Evolutionary conservation across 2,797 vertebrate genomes (phyloP).

Genomic region (Cuculus canorus): DNA sequence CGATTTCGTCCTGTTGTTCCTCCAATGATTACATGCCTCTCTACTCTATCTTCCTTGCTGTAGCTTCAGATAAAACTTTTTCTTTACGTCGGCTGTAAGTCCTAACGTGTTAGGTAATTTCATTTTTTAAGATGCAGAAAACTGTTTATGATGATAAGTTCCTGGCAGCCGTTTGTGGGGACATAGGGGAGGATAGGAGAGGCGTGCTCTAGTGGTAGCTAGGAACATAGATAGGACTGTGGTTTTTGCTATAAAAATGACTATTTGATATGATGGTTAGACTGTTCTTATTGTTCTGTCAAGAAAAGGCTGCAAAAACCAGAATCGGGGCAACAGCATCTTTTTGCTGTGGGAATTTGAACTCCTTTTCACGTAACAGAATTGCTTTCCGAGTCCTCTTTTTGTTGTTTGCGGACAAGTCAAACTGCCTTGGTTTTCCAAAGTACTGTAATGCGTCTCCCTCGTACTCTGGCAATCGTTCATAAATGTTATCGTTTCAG

Average conservation of each 20-base stretch:
- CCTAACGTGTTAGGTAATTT: not conserved
- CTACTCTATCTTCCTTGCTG: constrained; percentile 5
- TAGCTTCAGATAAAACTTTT: constrained; percentile 45
- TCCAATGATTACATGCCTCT: constrained; percentile 26
- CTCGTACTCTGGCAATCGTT: not conserved
- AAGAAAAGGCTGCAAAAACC: not conserved
- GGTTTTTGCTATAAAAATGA: not conserved
- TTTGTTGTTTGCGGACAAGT: not conserved
- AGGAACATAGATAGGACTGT: not conserved
- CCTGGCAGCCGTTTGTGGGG: not conserved
- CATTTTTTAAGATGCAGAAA: constrained; percentile 10
- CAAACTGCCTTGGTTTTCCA: not conserved
- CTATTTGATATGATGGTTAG: too few species aligned
- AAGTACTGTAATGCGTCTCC: not conserved
- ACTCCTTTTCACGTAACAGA: not conserved
- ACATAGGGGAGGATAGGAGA: not conserved
- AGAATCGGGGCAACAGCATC: not conserved
- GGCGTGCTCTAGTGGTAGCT: not conserved
- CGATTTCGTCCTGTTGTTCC: constrained; percentile 29
- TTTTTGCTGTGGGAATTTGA: not conserved
- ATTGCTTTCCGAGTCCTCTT: constrained; percentile 25
- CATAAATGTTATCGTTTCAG: not conserved
- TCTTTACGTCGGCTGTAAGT: constrained; percentile 46
- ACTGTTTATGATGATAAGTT: constrained; percentile 27
- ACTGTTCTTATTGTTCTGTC: not conserved